Percentiles rank a stretch among this genome's conserved stretches.
Conservation (phyloP, 2,888 invertebrate genomes). For the Exocentrus adspersus region DNA sequence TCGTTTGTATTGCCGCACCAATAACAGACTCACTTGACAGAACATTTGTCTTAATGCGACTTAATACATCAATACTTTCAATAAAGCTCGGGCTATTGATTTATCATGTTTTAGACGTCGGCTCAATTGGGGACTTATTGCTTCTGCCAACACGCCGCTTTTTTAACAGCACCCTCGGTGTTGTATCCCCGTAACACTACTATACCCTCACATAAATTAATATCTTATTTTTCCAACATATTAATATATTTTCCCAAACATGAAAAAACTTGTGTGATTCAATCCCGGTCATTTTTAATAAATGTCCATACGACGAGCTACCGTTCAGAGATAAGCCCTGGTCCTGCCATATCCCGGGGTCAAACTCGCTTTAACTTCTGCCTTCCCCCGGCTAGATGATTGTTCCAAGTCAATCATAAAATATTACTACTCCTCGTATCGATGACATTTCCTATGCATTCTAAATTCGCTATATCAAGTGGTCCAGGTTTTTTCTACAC, state of each 20-base stretch:
- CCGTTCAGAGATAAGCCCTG: not conserved
- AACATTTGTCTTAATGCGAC: conserved; percentile 61
- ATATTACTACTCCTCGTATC: conserved; percentile 60
- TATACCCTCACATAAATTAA: not conserved
- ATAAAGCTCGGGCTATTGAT: conserved; percentile 53
- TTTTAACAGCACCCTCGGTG: conserved; percentile 26
- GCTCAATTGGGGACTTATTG: conserved; percentile 39
- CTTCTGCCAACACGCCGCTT: conserved; percentile 36
- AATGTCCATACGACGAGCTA: not conserved
- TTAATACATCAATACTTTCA: conserved; percentile 55
- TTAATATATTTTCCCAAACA: too few species aligned
- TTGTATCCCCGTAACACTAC: not conserved
- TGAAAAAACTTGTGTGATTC: too few species aligned
- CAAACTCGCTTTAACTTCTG: conserved; percentile 15
- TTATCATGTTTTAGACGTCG: conserved; percentile 49
- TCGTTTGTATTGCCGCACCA: conserved; percentile 52
- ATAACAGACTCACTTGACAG: conserved; percentile 61
- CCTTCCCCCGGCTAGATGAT: conserved; percentile 36
- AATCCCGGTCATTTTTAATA: not conserved
- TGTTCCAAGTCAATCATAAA: conserved; percentile 62
- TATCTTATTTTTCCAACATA: not conserved
- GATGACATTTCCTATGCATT: conserved; percentile 63
- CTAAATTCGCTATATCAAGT: conserved; percentile 55
- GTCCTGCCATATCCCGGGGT: conserved; percentile 14
- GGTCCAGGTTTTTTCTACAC: conserved; percentile 47